Base-by-base conservation (phyloP, 1,140 invertebrate species). In the Holcopasites calliopsidis region DNA sequence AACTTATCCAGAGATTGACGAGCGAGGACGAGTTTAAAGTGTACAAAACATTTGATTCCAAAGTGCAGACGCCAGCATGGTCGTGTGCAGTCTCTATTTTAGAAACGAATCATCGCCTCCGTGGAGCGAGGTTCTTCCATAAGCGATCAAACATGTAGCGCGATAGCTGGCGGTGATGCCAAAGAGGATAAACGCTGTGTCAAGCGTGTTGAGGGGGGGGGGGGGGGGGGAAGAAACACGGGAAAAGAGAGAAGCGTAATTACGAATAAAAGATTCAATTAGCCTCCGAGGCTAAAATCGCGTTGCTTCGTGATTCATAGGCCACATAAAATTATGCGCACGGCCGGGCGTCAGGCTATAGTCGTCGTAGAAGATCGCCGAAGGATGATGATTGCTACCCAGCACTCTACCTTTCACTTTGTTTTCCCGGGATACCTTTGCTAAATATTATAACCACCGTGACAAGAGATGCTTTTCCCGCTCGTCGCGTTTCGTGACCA, bases 221-320 rank as follows among this genome's bases (percentile, higher is more conserved):
- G 5, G 52, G 28, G 40, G 50, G 50, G 44, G 52, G 65, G 42
- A 35, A 31, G 38, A 28, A 64, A 70, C 28, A 26, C 10, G 28
- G 23, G 47, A 16, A 38, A 60, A 72, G 62, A 62, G 50, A 62
- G 54, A 61, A 47, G 54, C 66, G 65, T 80, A 84, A 84, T 84
- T 83, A 78, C 81, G 81, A 78, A 84, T 80, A 84, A 84, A 84
- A 83, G 82, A 83, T 83, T 83, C 82, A 83, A 83, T 83, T 83
- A 82, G 76, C 82, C 82, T 76, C 69, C 60, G 5, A n/a, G 52
- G 47, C 65, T 76, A 68, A 55, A 71, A 68, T 83, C 77, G 50
- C 69, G 57, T 69, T 23, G 69, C 23, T n/a, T 21, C 54, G 65
- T 84, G 81, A 84, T 83, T 83, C 82, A 84, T 80, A 71, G 78